These are phyloP conservation scores for Polydrusus cervinus DNA, from an alignment of 2,888 invertebrate genomes.

Conservation along the genomic window DNA sequence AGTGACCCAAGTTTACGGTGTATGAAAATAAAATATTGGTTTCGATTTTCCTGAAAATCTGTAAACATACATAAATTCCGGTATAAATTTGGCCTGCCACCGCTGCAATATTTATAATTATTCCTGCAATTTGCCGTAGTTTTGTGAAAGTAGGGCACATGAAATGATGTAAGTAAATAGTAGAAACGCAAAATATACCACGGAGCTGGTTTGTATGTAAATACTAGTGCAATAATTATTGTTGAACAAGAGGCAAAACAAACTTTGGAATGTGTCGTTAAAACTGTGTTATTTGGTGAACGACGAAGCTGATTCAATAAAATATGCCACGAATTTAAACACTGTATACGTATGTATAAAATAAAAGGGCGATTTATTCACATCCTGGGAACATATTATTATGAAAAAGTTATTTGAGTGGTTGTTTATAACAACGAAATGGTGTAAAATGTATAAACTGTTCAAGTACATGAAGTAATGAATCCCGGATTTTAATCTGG, in stretches of 20 bases:
- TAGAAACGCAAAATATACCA: constrained; percentile 46
- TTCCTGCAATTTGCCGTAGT: constrained; percentile 22
- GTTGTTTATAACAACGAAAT: too few relatives aligned
- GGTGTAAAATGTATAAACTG: too few relatives aligned
- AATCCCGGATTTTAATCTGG: too few relatives aligned
- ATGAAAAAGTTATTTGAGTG: too few relatives aligned
- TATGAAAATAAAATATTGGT: too few relatives aligned
- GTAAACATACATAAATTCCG: background rate
- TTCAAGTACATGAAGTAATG: too few relatives aligned
- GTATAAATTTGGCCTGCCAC: background rate
- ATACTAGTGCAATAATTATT: constrained; percentile 44
- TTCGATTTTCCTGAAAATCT: too few relatives aligned
- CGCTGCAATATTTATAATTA: constrained; percentile 9
- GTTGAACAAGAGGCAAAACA: constrained; percentile 38
- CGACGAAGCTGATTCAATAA: constrained; percentile 8
- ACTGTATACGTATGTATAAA: too few relatives aligned
- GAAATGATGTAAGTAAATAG: constrained; percentile 44
- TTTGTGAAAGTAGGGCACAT: constrained; percentile 39
- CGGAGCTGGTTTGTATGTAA: constrained; percentile 37
- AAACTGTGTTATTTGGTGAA: constrained; percentile 33
- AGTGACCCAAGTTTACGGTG: too few relatives aligned
- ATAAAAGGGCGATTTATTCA: too few relatives aligned
- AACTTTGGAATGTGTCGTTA: constrained; percentile 37
- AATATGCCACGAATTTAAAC: background rate
- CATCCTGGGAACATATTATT: too few relatives aligned